Evolutionary conservation across 2,888 invertebrate genomes (phyloP).

Genomic region (Diplolepis rosae): DNA sequence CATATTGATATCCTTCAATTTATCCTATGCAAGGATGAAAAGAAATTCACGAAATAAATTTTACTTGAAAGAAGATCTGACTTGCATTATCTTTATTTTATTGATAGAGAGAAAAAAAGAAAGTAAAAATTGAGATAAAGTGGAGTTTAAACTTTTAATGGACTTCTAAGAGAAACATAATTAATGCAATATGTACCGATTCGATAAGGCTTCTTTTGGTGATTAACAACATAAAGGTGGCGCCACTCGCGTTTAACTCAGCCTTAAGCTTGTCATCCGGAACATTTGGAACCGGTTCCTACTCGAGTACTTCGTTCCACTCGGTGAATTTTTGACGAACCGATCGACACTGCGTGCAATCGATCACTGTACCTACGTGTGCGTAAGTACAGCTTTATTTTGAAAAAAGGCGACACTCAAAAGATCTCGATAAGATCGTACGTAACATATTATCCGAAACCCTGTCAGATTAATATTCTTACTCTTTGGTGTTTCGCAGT

Average conservation of each 20-base stretch:
- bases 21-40: background rate
- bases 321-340: slow-evolving; percentile 57
- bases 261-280: slow-evolving; percentile 52
- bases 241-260: slow-evolving; percentile 52
- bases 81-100: too few species aligned
- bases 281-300: slow-evolving; percentile 64
- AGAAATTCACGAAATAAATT: background rate
- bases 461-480: slow-evolving; percentile 28
- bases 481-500: too few species aligned
- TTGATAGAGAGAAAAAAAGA: too few species aligned
- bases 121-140: too few species aligned
- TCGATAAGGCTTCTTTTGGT: slow-evolving; percentile 40
- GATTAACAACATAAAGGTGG: slow-evolving; percentile 60
- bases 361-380: slow-evolving; percentile 41
- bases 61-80: too few species aligned
- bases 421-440: slow-evolving; percentile 20
- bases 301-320: slow-evolving; percentile 48
- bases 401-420: background rate
- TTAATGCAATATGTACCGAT: background rate
- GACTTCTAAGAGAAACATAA: too few species aligned
- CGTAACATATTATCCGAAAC: background rate
- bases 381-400: background rate
- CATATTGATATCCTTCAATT: too few species aligned
- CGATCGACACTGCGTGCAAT: slow-evolving; percentile 38
- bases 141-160: too few species aligned